Evolutionary conservation across 2,113 vertebrate genomes (phyloP).

Genomic region (Hydrolagus affinis): DNA sequence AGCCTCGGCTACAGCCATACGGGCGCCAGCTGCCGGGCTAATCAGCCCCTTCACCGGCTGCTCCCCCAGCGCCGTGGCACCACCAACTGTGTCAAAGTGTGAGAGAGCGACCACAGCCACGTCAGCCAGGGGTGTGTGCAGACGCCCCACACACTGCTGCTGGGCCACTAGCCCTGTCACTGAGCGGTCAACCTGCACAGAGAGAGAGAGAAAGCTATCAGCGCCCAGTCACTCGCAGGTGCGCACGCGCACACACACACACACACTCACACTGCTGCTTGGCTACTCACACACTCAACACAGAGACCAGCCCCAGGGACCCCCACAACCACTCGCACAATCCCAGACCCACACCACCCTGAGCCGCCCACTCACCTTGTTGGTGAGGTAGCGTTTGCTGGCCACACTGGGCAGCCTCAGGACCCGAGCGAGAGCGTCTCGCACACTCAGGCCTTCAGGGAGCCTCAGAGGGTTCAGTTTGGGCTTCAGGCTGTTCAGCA

Average conservation of each 20-base stretch:
- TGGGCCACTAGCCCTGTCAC: slow-evolving; percentile 86
- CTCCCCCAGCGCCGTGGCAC: slow-evolving; percentile 78
- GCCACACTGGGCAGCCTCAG: slow-evolving; percentile 73
- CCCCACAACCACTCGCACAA: background rate
- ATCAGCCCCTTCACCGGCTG: slow-evolving; percentile 84
- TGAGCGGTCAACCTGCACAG: slow-evolving; percentile 78
- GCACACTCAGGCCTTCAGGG: slow-evolving; percentile 56
- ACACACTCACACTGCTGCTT: background rate
- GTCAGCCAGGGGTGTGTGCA: slow-evolving; percentile 81
- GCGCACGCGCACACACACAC: too few species aligned
- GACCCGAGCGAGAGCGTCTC: slow-evolving; percentile 65
- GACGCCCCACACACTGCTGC: slow-evolving; percentile 87
- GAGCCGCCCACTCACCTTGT: slow-evolving; percentile 62
- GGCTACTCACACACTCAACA: background rate
- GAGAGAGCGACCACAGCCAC: slow-evolving; percentile 82
- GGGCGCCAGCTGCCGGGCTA: slow-evolving; percentile 66
- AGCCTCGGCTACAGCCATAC: slow-evolving; percentile 77
- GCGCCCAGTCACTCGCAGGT: too few species aligned
- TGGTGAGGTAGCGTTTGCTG: slow-evolving; percentile 88
- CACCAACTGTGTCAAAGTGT: slow-evolving; percentile 65
- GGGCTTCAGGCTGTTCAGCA: slow-evolving; percentile 45
- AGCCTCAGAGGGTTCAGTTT: slow-evolving; percentile 54
- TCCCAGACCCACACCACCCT: too few species aligned
- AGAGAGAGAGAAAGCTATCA: too few species aligned
- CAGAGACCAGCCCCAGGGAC: background rate